Evolutionary conservation across 2,888 invertebrate genomes (phyloP).

Genomic region (Tetragonula carbonaria): DNA sequence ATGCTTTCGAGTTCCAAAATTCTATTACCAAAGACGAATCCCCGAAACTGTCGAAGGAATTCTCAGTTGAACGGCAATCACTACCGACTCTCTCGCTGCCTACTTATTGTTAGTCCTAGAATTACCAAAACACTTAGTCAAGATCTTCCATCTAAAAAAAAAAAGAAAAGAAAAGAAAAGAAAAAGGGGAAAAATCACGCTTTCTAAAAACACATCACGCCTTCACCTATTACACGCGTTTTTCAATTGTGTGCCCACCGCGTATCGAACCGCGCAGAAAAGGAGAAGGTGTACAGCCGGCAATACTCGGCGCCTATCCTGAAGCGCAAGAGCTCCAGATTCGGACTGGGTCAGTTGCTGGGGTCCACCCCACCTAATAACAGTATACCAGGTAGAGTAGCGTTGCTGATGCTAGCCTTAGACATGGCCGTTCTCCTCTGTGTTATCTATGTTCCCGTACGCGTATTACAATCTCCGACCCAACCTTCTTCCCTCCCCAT

Average conservation of each 20-base stretch:
- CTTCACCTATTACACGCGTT: slow-evolving; percentile 39
- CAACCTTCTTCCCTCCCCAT: background rate
- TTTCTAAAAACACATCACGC: slow-evolving; percentile 3
- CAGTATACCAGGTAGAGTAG: slow-evolving; percentile 87
- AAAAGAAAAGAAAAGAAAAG: too few species aligned
- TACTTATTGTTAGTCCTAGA: slow-evolving; percentile 6
- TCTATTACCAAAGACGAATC: background rate
- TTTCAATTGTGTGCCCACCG: slow-evolving; percentile 49
- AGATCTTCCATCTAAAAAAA: background rate
- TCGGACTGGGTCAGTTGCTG: slow-evolving; percentile 94
- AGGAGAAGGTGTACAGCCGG: slow-evolving; percentile 94
- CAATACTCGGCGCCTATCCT: slow-evolving; percentile 98
- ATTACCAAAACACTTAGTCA: slow-evolving; percentile 6
- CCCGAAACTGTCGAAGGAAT: background rate
- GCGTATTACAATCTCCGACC: background rate
- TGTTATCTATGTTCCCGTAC: slow-evolving; percentile 56
- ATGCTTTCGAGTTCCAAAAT: background rate
- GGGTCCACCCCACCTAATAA: slow-evolving; percentile 86
- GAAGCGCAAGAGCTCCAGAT: slow-evolving; percentile 95
- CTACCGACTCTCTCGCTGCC: slow-evolving; percentile 1
- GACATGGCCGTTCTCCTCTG: slow-evolving; percentile 58
- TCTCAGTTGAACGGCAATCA: background rate
- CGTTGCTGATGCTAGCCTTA: slow-evolving; percentile 70
- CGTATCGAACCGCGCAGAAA: slow-evolving; percentile 85
- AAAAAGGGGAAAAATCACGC: background rate